Conservation (phyloP, 2,888 invertebrate species). For the Pyrrhosoma nymphula region DNA sequence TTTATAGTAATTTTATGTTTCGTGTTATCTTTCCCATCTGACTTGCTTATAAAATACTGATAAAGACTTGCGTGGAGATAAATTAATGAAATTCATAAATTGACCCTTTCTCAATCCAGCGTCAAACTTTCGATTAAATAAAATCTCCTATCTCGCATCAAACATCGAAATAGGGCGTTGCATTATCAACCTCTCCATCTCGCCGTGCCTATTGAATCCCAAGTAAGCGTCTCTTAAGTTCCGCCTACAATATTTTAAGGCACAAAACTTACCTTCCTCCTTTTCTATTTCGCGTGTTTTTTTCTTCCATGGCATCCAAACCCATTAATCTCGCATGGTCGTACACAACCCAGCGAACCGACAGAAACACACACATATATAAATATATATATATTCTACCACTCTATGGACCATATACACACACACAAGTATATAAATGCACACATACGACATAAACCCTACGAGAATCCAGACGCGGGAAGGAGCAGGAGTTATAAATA, state of each 20-base stretch:
- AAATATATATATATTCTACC: not conserved
- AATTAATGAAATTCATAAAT: not conserved
- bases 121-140: not conserved
- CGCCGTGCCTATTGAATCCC: not conserved
- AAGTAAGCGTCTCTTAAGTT: not conserved
- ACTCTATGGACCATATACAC: not conserved
- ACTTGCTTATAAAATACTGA: not conserved
- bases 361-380: not conserved
- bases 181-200: not conserved
- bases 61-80: not conserved
- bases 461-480: constrained; percentile 24
- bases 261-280: not conserved
- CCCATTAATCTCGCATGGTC: not conserved
- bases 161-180: not conserved
- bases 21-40: not conserved
- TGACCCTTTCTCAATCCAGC: not conserved
- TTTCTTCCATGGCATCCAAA: not conserved
- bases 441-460: not conserved
- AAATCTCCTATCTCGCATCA: not conserved
- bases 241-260: constrained; percentile 16
- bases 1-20: not conserved
- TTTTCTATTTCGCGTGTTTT: not conserved
- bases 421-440: not conserved
- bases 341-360: not conserved
- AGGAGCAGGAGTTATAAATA: constrained; percentile 37